A percentile compares a stretch with the other conserved stretches of the same genome.
Evolutionary conservation across 2,797 vertebrate species (phyloP).

Genomic region (Neoniphon sammara): DNA sequence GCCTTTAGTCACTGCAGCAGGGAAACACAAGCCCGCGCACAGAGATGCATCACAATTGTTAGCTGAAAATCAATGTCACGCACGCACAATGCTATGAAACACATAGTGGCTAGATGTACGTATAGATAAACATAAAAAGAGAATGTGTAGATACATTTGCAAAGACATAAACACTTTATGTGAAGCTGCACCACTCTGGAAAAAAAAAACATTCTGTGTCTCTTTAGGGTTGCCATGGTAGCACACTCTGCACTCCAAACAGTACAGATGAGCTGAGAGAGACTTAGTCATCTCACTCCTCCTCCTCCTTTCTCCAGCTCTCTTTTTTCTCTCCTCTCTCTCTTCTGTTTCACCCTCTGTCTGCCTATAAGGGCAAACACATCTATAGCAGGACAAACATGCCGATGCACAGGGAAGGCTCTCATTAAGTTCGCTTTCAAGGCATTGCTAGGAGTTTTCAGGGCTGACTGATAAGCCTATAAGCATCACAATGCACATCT

Average conservation of each 20-base stretch:
- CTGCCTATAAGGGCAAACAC: conserved; percentile 46
- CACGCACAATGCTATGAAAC: not conserved
- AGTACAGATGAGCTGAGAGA: conserved; percentile 75
- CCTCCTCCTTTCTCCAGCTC: conserved; percentile 37
- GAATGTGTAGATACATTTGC: conserved; percentile 27
- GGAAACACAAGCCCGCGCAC: conserved; percentile 52
- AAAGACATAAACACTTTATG: conserved; percentile 54
- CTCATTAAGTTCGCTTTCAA: conserved; percentile 47
- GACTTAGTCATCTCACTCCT: conserved; percentile 74
- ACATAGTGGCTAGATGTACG: not conserved
- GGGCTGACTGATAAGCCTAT: conserved; percentile 34
- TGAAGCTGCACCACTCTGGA: conserved; percentile 56
- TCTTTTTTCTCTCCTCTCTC: conserved; percentile 22
- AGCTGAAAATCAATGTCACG: conserved; percentile 42
- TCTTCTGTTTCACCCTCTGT: not conserved
- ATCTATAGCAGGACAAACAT: conserved; percentile 42
- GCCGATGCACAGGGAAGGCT: conserved; percentile 39
- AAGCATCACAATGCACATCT: conserved; percentile 26
- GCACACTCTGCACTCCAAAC: conserved; percentile 78
- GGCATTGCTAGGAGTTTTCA: conserved; percentile 5
- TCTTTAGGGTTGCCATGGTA: conserved; percentile 83
- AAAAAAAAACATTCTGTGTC: conserved; percentile 63
- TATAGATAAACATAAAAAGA: conserved; percentile 8
- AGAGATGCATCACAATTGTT: conserved; percentile 52
- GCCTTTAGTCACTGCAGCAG: conserved; percentile 71